These are phyloP conservation scores for Macquaria australasica DNA, from an alignment of 2,113 vertebrate species.

Conservation along the genomic window DNA sequence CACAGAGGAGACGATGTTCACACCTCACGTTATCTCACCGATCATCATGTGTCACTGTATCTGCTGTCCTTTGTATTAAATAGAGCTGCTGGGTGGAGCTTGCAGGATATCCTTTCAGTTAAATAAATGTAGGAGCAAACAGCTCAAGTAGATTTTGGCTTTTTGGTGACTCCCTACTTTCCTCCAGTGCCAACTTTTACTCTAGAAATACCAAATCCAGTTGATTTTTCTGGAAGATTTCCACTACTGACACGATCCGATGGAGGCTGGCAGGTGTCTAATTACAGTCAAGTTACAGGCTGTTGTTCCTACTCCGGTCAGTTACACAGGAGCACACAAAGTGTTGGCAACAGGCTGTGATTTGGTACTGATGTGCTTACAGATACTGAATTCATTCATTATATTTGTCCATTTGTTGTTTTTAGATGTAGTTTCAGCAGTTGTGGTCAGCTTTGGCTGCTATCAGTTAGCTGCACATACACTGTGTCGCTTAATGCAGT, in stretches of 20 bases:
- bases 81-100: constrained; percentile 26
- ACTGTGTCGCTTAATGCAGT: too few relatives aligned
- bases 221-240: not conserved
- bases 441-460: too few relatives aligned
- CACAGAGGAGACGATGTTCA: constrained; percentile 8
- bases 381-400: not conserved
- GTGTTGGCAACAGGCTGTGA: not conserved
- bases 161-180: too few relatives aligned
- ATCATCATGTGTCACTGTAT: constrained; percentile 9
- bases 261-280: not conserved
- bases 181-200: not conserved
- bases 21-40: not conserved
- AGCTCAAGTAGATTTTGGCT: too few relatives aligned
- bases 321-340: not conserved
- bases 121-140: not conserved
- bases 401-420: too few relatives aligned
- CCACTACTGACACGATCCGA: not conserved
- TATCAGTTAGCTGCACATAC: too few relatives aligned
- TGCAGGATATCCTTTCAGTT: not conserved
- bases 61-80: constrained; percentile 21
- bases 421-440: too few relatives aligned
- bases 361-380: too few relatives aligned
- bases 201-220: not conserved
- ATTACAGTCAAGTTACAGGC: not conserved
- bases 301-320: not conserved